Evolutionary conservation across 30 jellyfish, hydroid and myxozoan genomes (phyloP).

Genomic region (Rhopilema esculentum): DNA sequence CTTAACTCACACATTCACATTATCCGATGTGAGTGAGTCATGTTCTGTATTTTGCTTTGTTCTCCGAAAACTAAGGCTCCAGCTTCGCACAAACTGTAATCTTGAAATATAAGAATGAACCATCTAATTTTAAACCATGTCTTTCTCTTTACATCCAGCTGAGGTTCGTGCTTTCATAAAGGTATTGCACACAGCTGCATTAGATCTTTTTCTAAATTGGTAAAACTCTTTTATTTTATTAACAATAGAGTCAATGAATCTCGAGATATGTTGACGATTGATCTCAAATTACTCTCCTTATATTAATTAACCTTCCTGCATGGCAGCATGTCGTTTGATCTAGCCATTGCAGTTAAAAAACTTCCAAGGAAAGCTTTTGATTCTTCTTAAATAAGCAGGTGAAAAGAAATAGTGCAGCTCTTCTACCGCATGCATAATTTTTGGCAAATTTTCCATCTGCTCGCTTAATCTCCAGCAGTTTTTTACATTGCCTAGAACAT

Average conservation of each 20-base stretch:
- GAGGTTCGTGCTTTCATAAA: no score
- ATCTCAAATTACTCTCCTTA: neutral
- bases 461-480: conserved; percentile 15
- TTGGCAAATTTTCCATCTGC: conserved; percentile 25
- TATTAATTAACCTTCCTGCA: neutral
- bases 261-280: neutral
- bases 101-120: no score
- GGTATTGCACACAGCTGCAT: neutral
- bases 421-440: conserved; percentile 2
- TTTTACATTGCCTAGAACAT: no score
- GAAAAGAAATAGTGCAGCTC: conserved; percentile 13
- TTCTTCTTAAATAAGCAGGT: neutral
- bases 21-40: no score
- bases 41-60: no score
- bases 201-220: neutral
- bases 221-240: neutral
- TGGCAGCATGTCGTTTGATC: neutral
- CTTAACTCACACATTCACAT: no score
- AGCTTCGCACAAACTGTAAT: no score
- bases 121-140: no score
- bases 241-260: neutral
- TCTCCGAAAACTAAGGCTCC: no score
- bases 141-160: no score
- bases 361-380: neutral
- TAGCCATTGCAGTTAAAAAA: neutral